Evolutionary conservation across 2,888 invertebrate genomes (phyloP), one percentile per base, ranked within the genome.

Genomic region (Catonia carolina): DNA sequence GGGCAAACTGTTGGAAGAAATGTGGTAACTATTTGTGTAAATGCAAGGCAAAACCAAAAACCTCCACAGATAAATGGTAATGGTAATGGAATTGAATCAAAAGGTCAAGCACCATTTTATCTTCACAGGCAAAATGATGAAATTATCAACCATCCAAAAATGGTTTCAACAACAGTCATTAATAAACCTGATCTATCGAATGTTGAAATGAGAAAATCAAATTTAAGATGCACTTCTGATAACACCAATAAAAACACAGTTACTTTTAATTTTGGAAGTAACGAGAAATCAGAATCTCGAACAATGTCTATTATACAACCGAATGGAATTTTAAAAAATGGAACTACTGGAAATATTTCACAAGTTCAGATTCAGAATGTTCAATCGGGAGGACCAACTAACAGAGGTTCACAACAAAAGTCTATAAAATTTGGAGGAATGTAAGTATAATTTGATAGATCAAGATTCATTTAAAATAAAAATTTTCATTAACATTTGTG

Each of bases 261-360:
- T 39, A 62, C 62, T 8, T 64, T 64, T 45, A 62, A 64, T 57
- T 60, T 64, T 52, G 60, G 52, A 39, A 52, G 57, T 17, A 55
- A 53, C 49, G 55, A 60, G 2, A 55, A 58, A 35, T 55, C 56
- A 23, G 58, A 59, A 52, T 35, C 27, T 14, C 18, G 45, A 8
- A 58, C 52, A 37, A 53, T 53, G 45, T 48, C 54, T 22, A 50
- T 58, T 22, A 31, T 53, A 17, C 68, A 70, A 14, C 73, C 72
- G 8, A 77, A 73, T 68, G 78, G 78, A 17, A 79, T 79, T 61
- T 68, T 78, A 52, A 79, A 79, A 69, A 77, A 72, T 64, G 69
- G 70, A 58, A 67, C 64, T 61, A 68, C 64, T 61, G 68, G 67
- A 55, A 69, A 67, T 62, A 53, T 62, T 7, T 60, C 61, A 17